Evolutionary conservation across 2,888 invertebrate genomes (phyloP).

Genomic region (Gortyna flavago): DNA sequence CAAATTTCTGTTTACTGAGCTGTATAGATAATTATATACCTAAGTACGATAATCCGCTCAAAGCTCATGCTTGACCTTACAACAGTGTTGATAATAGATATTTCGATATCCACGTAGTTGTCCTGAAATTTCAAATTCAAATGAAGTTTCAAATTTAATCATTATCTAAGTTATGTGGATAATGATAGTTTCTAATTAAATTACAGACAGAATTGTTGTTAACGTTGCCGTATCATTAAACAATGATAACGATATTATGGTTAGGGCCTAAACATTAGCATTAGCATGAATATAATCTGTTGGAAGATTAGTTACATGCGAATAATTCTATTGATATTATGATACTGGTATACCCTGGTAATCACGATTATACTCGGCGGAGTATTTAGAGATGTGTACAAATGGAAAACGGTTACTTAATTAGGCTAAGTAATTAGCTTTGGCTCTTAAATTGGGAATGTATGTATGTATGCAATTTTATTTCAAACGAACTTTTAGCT

Average conservation of each 20-base stretch:
- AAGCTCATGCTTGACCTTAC: no score
- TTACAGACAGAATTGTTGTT: background rate
- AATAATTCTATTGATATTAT: conserved; percentile 42
- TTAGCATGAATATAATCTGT: conserved; percentile 23
- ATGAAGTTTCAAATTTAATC: conserved; percentile 25
- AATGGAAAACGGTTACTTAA: background rate
- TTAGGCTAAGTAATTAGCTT: background rate
- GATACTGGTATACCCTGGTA: conserved; percentile 3
- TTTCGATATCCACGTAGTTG: no score
- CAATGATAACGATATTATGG: conserved; percentile 32
- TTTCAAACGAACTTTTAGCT: background rate
- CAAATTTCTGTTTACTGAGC: background rate
- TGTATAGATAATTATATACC: background rate
- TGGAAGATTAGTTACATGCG: conserved; percentile 33
- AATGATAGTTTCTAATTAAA: conserved; percentile 28
- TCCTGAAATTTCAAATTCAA: background rate
- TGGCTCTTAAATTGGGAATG: background rate
- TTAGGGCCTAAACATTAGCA: background rate
- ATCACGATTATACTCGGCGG: background rate
- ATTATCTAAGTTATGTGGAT: background rate
- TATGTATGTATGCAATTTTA: background rate
- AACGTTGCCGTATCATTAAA: conserved; percentile 20
- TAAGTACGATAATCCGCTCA: no score
- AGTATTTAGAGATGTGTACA: background rate
- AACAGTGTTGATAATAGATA: no score